A percentile compares a stretch with the other conserved stretches of the same genome.
These are phyloP conservation scores for Eilema sororculum DNA, from an alignment of 2,888 invertebrate species.

Conservation along the genomic window DNA sequence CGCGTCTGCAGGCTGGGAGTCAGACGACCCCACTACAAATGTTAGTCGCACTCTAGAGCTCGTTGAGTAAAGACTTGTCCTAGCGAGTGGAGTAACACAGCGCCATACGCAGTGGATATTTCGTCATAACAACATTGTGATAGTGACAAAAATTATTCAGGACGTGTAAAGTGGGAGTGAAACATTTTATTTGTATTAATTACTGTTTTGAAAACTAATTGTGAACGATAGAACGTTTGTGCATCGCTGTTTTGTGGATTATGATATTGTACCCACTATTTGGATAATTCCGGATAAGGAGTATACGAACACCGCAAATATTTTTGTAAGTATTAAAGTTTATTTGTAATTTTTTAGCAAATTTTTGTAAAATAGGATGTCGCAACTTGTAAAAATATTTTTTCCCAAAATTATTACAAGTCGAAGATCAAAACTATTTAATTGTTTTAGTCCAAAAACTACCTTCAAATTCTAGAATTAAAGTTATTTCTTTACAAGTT, in stretches of 20 bases:
- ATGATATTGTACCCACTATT: conserved; percentile 80
- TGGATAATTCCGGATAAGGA: conserved; percentile 85
- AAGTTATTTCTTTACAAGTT: background rate
- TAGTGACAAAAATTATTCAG: conserved; percentile 76
- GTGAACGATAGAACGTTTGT: conserved; percentile 70
- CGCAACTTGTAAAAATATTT: background rate
- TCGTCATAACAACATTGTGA: conserved; percentile 85
- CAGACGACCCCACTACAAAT: conserved; percentile 84
- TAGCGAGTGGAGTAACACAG: conserved; percentile 66
- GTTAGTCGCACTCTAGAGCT: conserved; percentile 81
- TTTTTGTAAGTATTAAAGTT: conserved; percentile 82
- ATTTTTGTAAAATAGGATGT: conserved; percentile 26
- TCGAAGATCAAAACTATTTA: background rate
- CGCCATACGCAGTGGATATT: conserved; percentile 79
- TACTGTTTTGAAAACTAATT: conserved; percentile 63
- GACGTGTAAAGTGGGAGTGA: conserved; percentile 84
- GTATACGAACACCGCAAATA: conserved; percentile 82
- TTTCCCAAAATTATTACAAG: background rate
- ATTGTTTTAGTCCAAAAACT: background rate
- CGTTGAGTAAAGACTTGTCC: conserved; percentile 72
- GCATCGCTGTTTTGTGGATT: conserved; percentile 74
- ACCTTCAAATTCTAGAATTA: background rate
- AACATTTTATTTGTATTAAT: conserved; percentile 62
- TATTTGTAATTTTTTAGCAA: conserved; percentile 24
- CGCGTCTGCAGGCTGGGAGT: conserved; percentile 73